Evolutionary conservation across 2,888 invertebrate species (phyloP).

Genomic region (Argyra leucocephala): DNA sequence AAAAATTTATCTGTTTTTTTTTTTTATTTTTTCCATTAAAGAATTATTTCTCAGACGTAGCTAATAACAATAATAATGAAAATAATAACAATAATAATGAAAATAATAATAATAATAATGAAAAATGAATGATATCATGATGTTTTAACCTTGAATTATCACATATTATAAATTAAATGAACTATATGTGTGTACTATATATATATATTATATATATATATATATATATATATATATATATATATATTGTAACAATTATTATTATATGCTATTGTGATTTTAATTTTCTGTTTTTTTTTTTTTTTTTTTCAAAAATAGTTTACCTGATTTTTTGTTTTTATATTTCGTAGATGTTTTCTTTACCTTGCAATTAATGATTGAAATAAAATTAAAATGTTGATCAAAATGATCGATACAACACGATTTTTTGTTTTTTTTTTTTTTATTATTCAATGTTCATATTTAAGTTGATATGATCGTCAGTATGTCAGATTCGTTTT

Average conservation of each 20-base stretch:
- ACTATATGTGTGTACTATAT: too few relatives aligned
- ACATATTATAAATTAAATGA: not conserved
- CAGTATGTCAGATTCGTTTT: not conserved
- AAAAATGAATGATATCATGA: not conserved
- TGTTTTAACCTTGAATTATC: not conserved
- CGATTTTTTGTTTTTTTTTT: not conserved
- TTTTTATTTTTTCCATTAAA: too few relatives aligned
- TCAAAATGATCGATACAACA: slow-evolving; percentile 1
- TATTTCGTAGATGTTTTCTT: not conserved
- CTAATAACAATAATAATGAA: not conserved
- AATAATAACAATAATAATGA: not conserved
- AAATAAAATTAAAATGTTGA: not conserved
- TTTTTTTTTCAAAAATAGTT: not conserved
- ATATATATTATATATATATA: not conserved
- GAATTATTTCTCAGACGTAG: too few relatives aligned
- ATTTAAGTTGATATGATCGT: not conserved
- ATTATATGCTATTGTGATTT: not conserved
- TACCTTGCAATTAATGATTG: not conserved
- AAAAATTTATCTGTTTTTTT: too few relatives aligned
- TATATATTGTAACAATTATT: too few relatives aligned
- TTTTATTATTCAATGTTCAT: not conserved
- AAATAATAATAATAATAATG: too few relatives aligned
- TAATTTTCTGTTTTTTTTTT: not conserved
- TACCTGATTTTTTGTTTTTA: not conserved
- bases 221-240: too few relatives aligned